A percentile compares a stretch with the other conserved stretches of the same genome.
Conservation (phyloP, 2,888 invertebrate species). For the Drosophila histrio region DNA sequence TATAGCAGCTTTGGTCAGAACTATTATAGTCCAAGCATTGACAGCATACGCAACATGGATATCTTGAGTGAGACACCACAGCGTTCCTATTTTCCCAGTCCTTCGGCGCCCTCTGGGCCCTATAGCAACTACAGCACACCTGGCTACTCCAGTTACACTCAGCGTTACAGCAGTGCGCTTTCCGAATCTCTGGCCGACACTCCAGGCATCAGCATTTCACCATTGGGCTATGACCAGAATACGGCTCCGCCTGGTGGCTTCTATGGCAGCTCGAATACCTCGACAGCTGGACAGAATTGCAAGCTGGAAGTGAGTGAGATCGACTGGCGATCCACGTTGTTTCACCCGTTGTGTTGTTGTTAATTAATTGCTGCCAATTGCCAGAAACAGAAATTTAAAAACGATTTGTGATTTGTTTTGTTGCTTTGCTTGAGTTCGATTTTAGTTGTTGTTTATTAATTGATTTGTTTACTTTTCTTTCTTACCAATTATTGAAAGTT, state of each 20-base stretch:
- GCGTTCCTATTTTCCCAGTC: slow-evolving; percentile 49
- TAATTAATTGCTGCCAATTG: slow-evolving; percentile 24
- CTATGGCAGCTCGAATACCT: slow-evolving; percentile 17
- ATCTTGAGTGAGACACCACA: slow-evolving; percentile 42
- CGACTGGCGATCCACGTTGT: neutral
- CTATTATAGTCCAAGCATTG: slow-evolving; percentile 63
- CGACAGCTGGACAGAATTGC: slow-evolving; percentile 55
- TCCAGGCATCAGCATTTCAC: slow-evolving; percentile 77
- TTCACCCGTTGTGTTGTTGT: slow-evolving; percentile 1
- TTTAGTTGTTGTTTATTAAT: slow-evolving; percentile 16
- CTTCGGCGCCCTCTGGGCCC: slow-evolving; percentile 51
- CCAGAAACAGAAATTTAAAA: slow-evolving; percentile 16
- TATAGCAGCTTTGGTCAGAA: slow-evolving; percentile 27
- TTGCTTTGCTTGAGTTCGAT: slow-evolving; percentile 47
- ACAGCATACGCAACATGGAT: slow-evolving; percentile 74
- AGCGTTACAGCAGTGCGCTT: slow-evolving; percentile 73
- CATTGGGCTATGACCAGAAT: slow-evolving; percentile 47
- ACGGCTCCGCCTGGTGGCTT: slow-evolving; percentile 36
- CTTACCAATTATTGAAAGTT: slow-evolving; percentile 2
- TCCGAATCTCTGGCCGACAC: slow-evolving; percentile 79
- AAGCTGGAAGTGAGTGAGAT: slow-evolving; percentile 80
- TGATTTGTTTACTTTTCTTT: neutral
- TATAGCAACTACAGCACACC: slow-evolving; percentile 42
- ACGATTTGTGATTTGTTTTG: slow-evolving; percentile 42
- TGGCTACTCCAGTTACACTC: slow-evolving; percentile 53